phyloP scores from a whole-genome alignment of 1,140 invertebrate genomes.

The Popillia japonica region DNA sequence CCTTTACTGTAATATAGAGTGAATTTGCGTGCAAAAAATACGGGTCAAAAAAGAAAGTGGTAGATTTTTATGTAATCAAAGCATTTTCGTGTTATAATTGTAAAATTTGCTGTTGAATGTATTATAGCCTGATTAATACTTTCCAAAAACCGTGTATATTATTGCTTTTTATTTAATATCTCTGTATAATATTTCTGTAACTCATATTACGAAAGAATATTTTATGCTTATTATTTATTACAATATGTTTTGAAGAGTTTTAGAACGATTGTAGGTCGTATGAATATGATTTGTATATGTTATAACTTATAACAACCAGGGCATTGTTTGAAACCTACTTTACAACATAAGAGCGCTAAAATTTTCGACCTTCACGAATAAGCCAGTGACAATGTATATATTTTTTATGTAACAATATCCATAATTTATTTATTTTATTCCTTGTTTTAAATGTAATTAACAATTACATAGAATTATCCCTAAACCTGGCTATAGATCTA shows the following conservation, averaged over 20 bases:
- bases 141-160: too few species aligned
- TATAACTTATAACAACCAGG: background rate
- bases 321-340: constrained; percentile 14
- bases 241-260: background rate
- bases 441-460: too few species aligned
- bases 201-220: too few species aligned
- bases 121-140: too few species aligned
- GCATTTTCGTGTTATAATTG: constrained; percentile 1
- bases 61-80: background rate
- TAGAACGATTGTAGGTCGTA: background rate
- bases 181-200: too few species aligned
- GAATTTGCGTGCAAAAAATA: constrained; percentile 27
- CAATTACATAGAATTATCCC: too few species aligned
- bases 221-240: too few species aligned
- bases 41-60: background rate
- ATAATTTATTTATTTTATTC: background rate
- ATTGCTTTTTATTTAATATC: too few species aligned
- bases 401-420: background rate
- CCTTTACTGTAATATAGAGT: background rate
- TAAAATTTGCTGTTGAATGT: too few species aligned
- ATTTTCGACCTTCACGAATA: background rate
- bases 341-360: background rate
- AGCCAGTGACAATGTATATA: background rate
- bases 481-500: too few species aligned
- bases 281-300: constrained; percentile 10